Evolutionary conservation across 2,113 vertebrate genomes (phyloP).

Genomic region (Laticauda laticaudata): DNA sequence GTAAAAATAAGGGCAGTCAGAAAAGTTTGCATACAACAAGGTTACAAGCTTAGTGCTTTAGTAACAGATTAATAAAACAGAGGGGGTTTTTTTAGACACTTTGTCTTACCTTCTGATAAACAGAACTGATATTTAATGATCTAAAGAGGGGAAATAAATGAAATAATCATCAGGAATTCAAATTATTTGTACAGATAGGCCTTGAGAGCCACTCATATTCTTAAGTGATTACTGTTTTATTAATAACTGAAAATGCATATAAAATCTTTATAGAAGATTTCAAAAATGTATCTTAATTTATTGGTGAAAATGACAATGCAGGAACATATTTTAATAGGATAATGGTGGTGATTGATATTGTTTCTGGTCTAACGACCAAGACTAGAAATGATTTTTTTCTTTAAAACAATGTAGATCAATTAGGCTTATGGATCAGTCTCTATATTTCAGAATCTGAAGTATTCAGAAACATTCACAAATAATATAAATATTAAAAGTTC

Average conservation of each 20-base stretch:
- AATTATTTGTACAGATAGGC: conserved; percentile 79
- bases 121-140: conserved; percentile 98
- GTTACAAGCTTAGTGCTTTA: conserved; percentile 76
- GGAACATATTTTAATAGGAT: conserved; percentile 23
- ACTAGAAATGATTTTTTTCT: conserved; percentile 10
- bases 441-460: neutral
- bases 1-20: conserved; percentile 73
- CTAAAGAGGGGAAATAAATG: conserved; percentile 89
- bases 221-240: conserved; percentile 66
- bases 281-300: neutral
- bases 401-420: neutral
- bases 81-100: conserved; percentile 74
- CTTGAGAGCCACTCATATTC: conserved; percentile 74
- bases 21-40: conserved; percentile 71
- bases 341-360: neutral
- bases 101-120: conserved; percentile 98
- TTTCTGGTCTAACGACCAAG: conserved; percentile 21
- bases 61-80: conserved; percentile 72
- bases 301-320: conserved; percentile 32
- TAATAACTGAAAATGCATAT: conserved; percentile 76
- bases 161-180: conserved; percentile 80
- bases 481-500: conserved; percentile 11
- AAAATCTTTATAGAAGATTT: conserved; percentile 64
- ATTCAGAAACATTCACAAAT: neutral
- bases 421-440: neutral